Evolutionary conservation across 2,113 vertebrate species (phyloP), one percentile per base, ranked within the genome.

Genomic region (Sorex fumeus): DNA sequence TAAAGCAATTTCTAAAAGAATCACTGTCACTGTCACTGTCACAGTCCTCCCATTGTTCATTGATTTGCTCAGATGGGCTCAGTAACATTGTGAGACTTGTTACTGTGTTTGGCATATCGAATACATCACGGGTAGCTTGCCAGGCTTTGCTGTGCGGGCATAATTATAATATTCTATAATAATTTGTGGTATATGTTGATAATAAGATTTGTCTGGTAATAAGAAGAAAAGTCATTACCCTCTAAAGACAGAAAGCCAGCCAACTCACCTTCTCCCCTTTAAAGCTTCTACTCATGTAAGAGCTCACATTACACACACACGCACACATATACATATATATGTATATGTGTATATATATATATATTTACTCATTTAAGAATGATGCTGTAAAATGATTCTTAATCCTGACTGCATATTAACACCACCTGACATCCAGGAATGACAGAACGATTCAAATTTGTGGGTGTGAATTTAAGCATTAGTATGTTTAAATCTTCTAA

Each of bases 381-480:
- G 67, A 36, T 64, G 62, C 64, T 10, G 4, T 84, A 40, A 3
- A 89, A 15, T 43, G 60, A 66, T 76, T 60, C 34, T 60, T 5
- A 60, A 13, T 16, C 30, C 18, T n/a, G 18, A 16, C 6, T 80
- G 40, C 19, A 9, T 3, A 43, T 84, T 60, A 91, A 50, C 21
- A 62, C 62, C 28, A 30, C 45, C 32, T 76, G 66, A 25, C 28
- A 80, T 50, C 45, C 72, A 81, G 34, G 77, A 25, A 19, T 8
- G 27, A 64, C n/a, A 40, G 25, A 76, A 21, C 67, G 34, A 83
- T 87, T 89, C 40, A 93, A 91, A 85, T n/a, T 60, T 60, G 1
- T 60, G 57, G 19, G 21, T 21, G 57, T 21, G 18, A 2, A 60
- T 21, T 23, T 60, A 60, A 16, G 18, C 19, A 60, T 60, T 62